Evolutionary conservation across 2,113 vertebrate species (phyloP), one percentile per base, ranked within the genome.

Genomic region (Ciconia boyciana): DNA sequence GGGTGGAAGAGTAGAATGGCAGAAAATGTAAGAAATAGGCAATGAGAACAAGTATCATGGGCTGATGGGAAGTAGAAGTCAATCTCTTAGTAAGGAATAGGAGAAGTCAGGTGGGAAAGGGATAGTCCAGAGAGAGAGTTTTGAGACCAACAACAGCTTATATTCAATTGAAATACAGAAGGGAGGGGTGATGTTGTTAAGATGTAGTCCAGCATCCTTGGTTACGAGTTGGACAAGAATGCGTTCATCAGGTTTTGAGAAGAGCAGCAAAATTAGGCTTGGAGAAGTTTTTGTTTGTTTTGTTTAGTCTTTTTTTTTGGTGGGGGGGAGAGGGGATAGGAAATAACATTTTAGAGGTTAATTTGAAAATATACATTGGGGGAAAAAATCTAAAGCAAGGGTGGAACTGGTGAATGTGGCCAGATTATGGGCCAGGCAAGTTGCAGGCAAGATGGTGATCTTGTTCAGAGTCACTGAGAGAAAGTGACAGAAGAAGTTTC

Each of bases 291-390:
- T 22, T 19, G 16, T 46, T 46, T 46, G 44, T 46, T 34, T 72
- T 22, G 11, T 16, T 28, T 32, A 28, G 7, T 16, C 39, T 17
- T 20, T 57, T 48, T 75, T 55, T 46, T 16, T 6, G 6, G 3
- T 3, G 2, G 3, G 0, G 1, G 6, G 4, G 4, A 11, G 25
- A 1, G 2, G 12, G 17, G 1, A 16, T 65, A 51, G 2, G 16
- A 86, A 64, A 69, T 55, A 60, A 26, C 1, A 36, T 44, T 92
- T 90, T 58, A 85, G 31, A 64, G 22, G 29, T 72, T 46, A 89
- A 66, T 70, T 34, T 81, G 46, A 48, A 89, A 81, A 87, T 76
- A 46, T 41, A 24, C 1, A 19, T 16, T 52, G 21, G 8, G 7
- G 4, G 5, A 25, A 72, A 62, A 83, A 62, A 39, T n/a, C 24